Evolutionary conservation across 2,113 vertebrate genomes (phyloP).

Genomic region (Rhineura floridana): DNA sequence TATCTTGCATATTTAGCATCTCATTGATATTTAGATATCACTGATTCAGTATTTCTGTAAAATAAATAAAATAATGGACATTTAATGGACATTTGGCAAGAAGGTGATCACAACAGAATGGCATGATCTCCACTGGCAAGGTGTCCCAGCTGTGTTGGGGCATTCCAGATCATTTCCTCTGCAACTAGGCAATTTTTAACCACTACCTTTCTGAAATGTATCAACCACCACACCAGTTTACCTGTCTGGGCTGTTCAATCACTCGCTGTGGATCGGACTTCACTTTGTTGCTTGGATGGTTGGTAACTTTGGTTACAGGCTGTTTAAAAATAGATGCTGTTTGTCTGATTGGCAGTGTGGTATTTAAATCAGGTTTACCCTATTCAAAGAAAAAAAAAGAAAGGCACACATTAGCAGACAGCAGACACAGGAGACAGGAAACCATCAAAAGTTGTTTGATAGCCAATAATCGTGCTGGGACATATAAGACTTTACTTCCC

Average conservation of each 20-base stretch:
- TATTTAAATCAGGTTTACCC: slow-evolving; percentile 90
- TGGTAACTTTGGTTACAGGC: slow-evolving; percentile 91
- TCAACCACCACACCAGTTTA: slow-evolving; percentile 47
- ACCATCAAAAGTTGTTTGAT: neutral
- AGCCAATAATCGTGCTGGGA: neutral
- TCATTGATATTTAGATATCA: too few species aligned
- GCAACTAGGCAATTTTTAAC: neutral
- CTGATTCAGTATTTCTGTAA: too few species aligned
- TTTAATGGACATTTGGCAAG: neutral
- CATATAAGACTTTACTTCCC: neutral
- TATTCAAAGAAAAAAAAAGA: slow-evolving; percentile 48
- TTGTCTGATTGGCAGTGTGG: slow-evolving; percentile 88
- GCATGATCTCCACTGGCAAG: too few species aligned
- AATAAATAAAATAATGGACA: too few species aligned
- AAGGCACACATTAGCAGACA: slow-evolving; percentile 20
- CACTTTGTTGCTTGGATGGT: slow-evolving; percentile 89
- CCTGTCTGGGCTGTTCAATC: slow-evolving; percentile 87
- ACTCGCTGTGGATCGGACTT: slow-evolving; percentile 85
- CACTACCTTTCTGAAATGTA: neutral
- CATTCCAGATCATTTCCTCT: neutral
- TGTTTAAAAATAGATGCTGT: slow-evolving; percentile 94
- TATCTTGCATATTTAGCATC: too few species aligned
- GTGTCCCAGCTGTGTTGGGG: too few species aligned
- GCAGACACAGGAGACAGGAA: neutral
- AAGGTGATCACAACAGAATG: neutral